Conservation (phyloP, 2,113 vertebrate species). For the Phalacrocorax carbo region DNA sequence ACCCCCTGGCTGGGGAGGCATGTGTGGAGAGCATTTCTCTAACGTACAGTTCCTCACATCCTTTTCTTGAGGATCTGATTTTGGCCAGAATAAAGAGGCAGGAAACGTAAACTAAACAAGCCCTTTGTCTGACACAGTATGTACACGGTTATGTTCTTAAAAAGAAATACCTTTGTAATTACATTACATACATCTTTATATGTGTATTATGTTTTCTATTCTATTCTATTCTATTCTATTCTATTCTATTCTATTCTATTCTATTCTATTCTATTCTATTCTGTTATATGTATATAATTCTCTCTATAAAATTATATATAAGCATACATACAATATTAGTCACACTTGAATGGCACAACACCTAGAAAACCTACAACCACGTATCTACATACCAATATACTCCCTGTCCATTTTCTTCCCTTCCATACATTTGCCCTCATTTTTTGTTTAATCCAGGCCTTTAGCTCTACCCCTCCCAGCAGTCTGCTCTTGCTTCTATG, state of each 20-base stretch:
- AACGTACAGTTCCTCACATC: not conserved
- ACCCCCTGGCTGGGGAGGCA: not conserved
- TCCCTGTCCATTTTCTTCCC: not conserved
- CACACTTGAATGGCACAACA: not conserved
- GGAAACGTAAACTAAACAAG: not conserved
- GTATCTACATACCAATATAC: not conserved
- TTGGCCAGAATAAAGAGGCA: not conserved
- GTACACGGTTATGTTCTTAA: not conserved
- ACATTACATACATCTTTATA: too few relatives aligned
- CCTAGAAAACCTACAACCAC: not conserved
- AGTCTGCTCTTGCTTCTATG: not conserved
- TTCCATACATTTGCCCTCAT: not conserved
- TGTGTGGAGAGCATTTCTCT: not conserved
- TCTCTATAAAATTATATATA: too few relatives aligned
- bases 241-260: too few relatives aligned
- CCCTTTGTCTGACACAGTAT: not conserved
- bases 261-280: too few relatives aligned
- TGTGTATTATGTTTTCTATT: too few relatives aligned
- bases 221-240: too few relatives aligned
- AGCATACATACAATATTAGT: not conserved
- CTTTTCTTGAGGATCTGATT: not conserved
- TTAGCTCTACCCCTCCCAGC: not conserved
- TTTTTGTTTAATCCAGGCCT: not conserved
- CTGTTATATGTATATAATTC: too few relatives aligned
- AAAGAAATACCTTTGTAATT: not conserved